Conservation (phyloP, 1,140 invertebrate species). For the Drosophila ambigua region DNA sequence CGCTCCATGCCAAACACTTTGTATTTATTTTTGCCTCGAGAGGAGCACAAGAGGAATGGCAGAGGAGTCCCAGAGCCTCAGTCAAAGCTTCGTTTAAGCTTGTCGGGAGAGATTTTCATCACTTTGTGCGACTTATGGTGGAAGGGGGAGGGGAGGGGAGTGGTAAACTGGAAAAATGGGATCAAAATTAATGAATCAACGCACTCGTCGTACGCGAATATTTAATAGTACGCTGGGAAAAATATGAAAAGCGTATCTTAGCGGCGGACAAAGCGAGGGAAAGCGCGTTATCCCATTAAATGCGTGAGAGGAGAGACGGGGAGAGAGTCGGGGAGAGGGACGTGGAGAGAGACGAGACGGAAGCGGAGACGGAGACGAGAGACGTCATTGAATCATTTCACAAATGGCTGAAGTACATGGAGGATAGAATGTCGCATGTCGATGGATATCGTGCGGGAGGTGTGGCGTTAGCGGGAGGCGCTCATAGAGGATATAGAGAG, state of each 20-base stretch:
- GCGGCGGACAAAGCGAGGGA: constrained; percentile 59
- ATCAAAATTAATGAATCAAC: constrained; percentile 48
- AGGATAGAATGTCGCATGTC: constrained; percentile 41
- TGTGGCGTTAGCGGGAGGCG: background rate
- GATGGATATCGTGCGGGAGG: constrained; percentile 36
- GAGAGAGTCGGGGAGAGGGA: constrained; percentile 21
- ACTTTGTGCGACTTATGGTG: too few relatives aligned
- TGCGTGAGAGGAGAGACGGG: constrained; percentile 38
- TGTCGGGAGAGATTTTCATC: too few relatives aligned
- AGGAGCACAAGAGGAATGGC: too few relatives aligned
- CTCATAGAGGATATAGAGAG: constrained; percentile 19
- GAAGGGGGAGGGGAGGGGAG: too few relatives aligned
- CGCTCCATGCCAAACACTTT: too few relatives aligned
- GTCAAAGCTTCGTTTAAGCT: too few relatives aligned
- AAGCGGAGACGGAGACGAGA: constrained; percentile 45
- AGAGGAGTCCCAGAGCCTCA: too few relatives aligned
- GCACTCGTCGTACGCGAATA: constrained; percentile 28
- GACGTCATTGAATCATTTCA: constrained; percentile 80
- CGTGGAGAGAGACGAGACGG: constrained; percentile 49
- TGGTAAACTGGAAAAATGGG: background rate
- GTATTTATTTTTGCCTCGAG: too few relatives aligned
- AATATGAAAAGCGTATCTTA: constrained; percentile 34
- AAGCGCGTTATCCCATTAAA: constrained; percentile 72
- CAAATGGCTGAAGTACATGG: constrained; percentile 75
- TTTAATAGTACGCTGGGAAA: constrained; percentile 44